Evolutionary conservation across 2,113 vertebrate species (phyloP).

Genomic region (Anhinga rufa): DNA sequence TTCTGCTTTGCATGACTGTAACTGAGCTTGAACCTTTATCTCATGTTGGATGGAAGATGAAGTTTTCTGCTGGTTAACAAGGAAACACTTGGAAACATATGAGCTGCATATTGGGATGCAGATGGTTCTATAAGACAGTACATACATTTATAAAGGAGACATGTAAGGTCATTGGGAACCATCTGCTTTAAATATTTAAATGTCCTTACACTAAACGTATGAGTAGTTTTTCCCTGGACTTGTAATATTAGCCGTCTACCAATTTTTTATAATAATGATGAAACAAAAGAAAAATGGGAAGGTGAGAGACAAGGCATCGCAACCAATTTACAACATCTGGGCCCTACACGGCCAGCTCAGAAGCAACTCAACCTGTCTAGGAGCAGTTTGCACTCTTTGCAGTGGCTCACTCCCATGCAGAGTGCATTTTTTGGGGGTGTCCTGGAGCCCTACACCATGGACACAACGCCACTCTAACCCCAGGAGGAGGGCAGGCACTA

Average conservation of each 20-base stretch:
- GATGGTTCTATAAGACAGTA: constrained; percentile 63
- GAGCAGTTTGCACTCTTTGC: neutral
- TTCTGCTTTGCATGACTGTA: neutral
- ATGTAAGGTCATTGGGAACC: constrained; percentile 68
- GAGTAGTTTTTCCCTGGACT: constrained; percentile 62
- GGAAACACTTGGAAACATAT: constrained; percentile 68
- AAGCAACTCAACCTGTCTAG: neutral
- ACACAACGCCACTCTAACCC: neutral
- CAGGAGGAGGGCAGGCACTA: neutral
- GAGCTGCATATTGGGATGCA: constrained; percentile 68
- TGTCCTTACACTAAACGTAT: constrained; percentile 52
- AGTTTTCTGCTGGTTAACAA: constrained; percentile 51
- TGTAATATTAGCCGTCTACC: constrained; percentile 44
- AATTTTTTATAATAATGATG: constrained; percentile 54
- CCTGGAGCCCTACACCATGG: neutral
- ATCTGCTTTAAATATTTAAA: constrained; percentile 70
- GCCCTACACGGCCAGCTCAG: neutral
- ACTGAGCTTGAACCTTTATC: constrained; percentile 34
- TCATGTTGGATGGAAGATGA: constrained; percentile 8
- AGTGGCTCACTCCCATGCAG: neutral
- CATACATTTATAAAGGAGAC: constrained; percentile 71
- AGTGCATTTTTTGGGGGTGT: rapidly evolving
- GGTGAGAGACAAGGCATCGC: constrained; percentile 37
- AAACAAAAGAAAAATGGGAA: constrained; percentile 61
- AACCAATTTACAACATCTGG: constrained; percentile 65